These are phyloP conservation scores for Ochropleura plecta DNA, from an alignment of 2,888 invertebrate species.

Conservation along the genomic window DNA sequence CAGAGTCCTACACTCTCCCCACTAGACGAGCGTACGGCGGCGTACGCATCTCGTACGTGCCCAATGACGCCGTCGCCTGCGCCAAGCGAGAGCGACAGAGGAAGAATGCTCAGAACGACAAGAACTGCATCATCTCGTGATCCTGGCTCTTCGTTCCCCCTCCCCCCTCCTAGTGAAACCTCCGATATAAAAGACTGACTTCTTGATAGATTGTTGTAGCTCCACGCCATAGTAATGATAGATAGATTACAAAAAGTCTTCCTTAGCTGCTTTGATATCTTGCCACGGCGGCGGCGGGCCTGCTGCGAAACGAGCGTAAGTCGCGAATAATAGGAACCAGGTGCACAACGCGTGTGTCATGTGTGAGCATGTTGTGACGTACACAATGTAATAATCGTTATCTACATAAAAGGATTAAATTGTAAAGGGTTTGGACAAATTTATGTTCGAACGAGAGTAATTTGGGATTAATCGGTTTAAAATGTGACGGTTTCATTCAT, in stretches of 20 bases:
- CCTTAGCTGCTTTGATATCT: constrained; percentile 68
- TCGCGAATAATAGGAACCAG: constrained; percentile 71
- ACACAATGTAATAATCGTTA: constrained; percentile 68
- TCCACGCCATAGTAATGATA: constrained; percentile 86
- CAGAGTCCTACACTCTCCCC: constrained; percentile 96
- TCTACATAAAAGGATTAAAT: constrained; percentile 75
- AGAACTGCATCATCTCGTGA: constrained; percentile 97
- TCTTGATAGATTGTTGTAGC: constrained; percentile 82
- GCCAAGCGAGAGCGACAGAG: constrained; percentile 92
- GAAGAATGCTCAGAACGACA: constrained; percentile 92
- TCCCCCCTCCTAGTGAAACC: constrained; percentile 83
- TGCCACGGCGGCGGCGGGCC: constrained; percentile 67
- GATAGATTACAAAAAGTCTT: constrained; percentile 71
- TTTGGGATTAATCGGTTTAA: constrained; percentile 80
- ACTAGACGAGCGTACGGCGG: constrained; percentile 96
- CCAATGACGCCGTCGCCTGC: constrained; percentile 96
- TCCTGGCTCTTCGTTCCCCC: constrained; percentile 82
- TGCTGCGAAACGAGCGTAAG: constrained; percentile 68
- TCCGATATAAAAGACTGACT: constrained; percentile 89
- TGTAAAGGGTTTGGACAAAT: constrained; percentile 78
- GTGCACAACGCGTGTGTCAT: constrained; percentile 70
- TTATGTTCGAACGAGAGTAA: constrained; percentile 74
- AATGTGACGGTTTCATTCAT: constrained; percentile 76
- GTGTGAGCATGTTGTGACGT: constrained; percentile 80
- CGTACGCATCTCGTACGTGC: constrained; percentile 97